phyloP scores from a whole-genome alignment of 92 coral and sea anemone genomes.

The Phymanthus crucifer region DNA sequence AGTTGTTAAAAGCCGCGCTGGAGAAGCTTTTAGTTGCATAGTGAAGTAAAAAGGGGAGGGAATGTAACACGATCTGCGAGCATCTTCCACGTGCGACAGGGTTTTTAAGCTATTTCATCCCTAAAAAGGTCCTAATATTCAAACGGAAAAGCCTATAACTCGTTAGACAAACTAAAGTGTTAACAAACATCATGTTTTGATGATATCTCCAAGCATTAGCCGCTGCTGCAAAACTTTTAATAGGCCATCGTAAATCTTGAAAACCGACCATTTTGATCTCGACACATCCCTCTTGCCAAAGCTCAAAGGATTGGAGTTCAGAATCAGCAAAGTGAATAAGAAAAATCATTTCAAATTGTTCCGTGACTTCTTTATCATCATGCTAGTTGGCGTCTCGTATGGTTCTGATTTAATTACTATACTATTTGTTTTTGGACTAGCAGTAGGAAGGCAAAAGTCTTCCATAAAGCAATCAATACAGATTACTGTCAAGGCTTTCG shows the following conservation, averaged over 20 bases:
- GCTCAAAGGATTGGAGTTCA: neutral
- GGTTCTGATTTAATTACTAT: constrained; percentile 31
- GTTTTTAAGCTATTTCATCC: constrained; percentile 25
- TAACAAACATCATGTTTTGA: constrained; percentile 37
- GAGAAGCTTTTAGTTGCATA: constrained; percentile 34
- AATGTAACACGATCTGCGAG: constrained; percentile 33
- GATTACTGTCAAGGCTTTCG: constrained; percentile 35
- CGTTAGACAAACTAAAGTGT: constrained; percentile 44
- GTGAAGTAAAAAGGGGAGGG: constrained; percentile 16
- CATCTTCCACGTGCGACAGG: constrained; percentile 18
- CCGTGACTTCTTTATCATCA: constrained; percentile 36
- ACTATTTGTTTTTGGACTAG: constrained; percentile 30
- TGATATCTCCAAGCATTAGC: constrained; percentile 29
- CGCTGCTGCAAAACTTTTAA: constrained; percentile 8
- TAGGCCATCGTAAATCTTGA: constrained; percentile 20
- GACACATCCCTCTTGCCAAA: constrained; percentile 10
- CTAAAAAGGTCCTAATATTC: constrained; percentile 26
- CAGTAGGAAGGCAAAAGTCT: constrained; percentile 38
- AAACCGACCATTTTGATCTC: neutral
- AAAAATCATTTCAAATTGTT: constrained; percentile 10
- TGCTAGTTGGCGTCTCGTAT: constrained; percentile 23
- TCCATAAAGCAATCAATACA: constrained; percentile 31
- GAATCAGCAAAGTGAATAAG: neutral
- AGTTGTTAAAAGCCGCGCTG: constrained; percentile 19
- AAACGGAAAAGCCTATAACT: constrained; percentile 37